A percentile compares a stretch with the other conserved stretches of the same genome.
Conservation (phyloP, 2,797 vertebrate genomes). For the Glyptemys insculpta region DNA sequence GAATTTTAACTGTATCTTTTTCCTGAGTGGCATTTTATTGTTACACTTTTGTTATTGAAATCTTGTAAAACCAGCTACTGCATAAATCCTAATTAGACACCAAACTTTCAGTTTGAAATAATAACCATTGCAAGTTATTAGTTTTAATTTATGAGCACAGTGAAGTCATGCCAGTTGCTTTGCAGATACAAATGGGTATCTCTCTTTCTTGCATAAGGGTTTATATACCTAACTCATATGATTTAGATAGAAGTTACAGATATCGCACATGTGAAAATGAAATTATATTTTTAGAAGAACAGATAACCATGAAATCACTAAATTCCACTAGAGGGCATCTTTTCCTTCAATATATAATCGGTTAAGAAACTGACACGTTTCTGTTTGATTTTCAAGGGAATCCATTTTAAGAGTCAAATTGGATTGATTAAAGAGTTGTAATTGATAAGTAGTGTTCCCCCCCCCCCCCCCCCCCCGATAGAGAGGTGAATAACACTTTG, state of each 20-base stretch:
- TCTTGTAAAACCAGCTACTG: slow-evolving; percentile 25
- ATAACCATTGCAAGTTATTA: no score
- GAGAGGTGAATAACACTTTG: background rate
- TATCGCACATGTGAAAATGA: background rate
- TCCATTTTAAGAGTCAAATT: slow-evolving; percentile 2
- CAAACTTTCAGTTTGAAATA: background rate
- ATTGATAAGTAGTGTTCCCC: background rate
- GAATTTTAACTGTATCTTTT: background rate
- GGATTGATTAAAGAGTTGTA: background rate
- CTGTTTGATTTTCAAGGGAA: background rate
- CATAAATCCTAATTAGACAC: background rate
- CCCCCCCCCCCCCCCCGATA: no score
- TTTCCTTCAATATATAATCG: background rate
- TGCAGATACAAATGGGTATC: background rate
- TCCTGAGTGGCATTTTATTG: background rate
- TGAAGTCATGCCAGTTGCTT: background rate
- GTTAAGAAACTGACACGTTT: background rate
- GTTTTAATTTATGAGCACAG: background rate
- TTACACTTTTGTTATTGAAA: background rate
- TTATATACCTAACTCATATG: background rate
- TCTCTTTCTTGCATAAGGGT: background rate
- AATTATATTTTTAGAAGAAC: background rate
- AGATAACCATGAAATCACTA: background rate
- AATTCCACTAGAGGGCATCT: slow-evolving; percentile 62
- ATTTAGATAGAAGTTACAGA: background rate